A percentile compares a stretch with the other conserved stretches of the same genome.
phyloP scores from a whole-genome alignment of 2,888 invertebrate genomes.

The Drosophila hamatofila region DNA sequence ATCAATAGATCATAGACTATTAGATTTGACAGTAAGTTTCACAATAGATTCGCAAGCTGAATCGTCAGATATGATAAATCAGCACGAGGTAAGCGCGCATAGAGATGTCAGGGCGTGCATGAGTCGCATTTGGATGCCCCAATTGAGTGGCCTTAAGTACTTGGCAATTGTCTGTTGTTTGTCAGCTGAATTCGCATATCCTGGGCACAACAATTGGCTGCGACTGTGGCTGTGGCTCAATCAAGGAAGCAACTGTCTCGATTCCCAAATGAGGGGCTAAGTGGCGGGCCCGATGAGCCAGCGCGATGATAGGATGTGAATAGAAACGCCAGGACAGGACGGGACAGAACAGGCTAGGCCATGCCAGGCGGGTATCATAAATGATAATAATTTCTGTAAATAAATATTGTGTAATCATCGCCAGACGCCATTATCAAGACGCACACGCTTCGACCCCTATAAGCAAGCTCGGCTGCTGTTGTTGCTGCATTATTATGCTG shows the following conservation, averaged over 20 bases:
- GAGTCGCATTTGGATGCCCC: not conserved
- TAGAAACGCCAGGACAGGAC: not conserved
- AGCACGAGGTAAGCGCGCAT: not conserved
- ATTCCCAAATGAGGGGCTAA: constrained; percentile 55
- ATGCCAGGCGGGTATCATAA: constrained; percentile 51
- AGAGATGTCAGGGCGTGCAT: constrained; percentile 7
- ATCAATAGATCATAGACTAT: not conserved
- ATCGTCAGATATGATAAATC: not conserved
- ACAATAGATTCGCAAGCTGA: not conserved
- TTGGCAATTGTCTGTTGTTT: constrained; percentile 20
- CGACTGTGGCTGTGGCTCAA: constrained; percentile 21
- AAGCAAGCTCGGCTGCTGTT: constrained; percentile 5
- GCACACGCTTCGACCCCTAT: constrained; percentile 8
- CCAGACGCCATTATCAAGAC: constrained; percentile 51
- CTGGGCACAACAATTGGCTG: constrained; percentile 1
- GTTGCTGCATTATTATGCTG: constrained; percentile 69
- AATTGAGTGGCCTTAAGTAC: constrained; percentile 26
- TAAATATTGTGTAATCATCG: constrained; percentile 75
- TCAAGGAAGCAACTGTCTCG: constrained; percentile 70
- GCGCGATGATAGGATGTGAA: constrained; percentile 20
- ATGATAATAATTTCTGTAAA: constrained; percentile 76
- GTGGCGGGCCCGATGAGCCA: constrained; percentile 35
- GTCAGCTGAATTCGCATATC: constrained; percentile 20
- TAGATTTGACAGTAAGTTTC: not conserved
- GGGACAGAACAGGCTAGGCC: too few species aligned